Base-by-base conservation (phyloP, 2,888 invertebrate genomes). In the Scaptomyza reducta region DNA sequence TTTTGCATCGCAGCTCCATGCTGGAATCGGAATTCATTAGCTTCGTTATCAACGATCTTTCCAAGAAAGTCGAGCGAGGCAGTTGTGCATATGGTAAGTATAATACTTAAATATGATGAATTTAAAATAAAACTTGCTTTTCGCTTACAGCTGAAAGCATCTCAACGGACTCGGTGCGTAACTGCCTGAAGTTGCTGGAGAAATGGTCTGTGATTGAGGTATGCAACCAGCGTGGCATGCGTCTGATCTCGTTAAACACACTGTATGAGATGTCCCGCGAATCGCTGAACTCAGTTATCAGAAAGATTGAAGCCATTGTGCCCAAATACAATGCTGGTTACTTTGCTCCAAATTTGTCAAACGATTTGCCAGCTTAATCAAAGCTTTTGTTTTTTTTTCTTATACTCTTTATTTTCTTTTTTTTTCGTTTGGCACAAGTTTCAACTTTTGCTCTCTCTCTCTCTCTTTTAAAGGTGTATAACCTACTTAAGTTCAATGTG, bases 131-230 rank as follows among this genome's bases (percentile, higher is more conserved):
- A n/a, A 35, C 40, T 33, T 9, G 9, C 3, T 14, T 50, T 27
- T 35, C 1, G 4, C 29, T 92, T 92, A 3, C 92, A 98, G 98
- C 95, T 75, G 98, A 98, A 92, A 96, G 97, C 87, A 94, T 97
- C 51, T 96, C 97, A 7, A 95, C 96, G 9, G 97, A 98, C 90
- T 95, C 96, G 0, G 94, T 98, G 53, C 95, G 95, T 88, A 97
- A 97, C 92, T 96, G 97, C 55, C 91, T 97, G 29, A 96, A 96
- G 76, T 91, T 97, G 1, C 94, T 96, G 40, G 95, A 96, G 74
- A 95, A 96, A 81, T 96, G 96, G 96, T 95, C 95, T 74, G 94
- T 97, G 11, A 88, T 98, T 33, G 96, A 97, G 33, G 89, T 94
- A 82, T 89, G 93, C 72, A 90, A 88, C 72, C 88, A 89, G 55